Conservation (phyloP, 2,797 vertebrate genomes). For the Gila robusta region DNA sequence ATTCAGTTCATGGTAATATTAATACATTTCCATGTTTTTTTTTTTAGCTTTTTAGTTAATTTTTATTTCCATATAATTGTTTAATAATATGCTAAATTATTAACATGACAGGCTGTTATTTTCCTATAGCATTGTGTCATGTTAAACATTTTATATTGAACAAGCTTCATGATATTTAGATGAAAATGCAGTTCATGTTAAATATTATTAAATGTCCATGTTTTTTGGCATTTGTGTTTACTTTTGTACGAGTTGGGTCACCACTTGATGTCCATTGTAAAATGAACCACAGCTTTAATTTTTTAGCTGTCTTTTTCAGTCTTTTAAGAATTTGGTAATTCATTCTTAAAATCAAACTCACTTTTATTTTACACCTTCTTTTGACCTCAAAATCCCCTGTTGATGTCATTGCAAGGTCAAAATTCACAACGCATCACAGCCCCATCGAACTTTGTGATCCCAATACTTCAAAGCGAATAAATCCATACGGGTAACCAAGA, state of each 20-base stretch:
- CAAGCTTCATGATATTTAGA: neutral
- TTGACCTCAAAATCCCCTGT: conserved; percentile 37
- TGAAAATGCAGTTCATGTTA: neutral
- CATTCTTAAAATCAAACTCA: neutral
- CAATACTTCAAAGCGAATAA: conserved; percentile 43
- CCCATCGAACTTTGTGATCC: conserved; percentile 21
- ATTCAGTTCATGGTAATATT: neutral
- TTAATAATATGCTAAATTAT: neutral
- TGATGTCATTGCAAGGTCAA: conserved; percentile 40
- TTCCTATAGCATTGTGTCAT: neutral
- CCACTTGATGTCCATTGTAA: neutral
- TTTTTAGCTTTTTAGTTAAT: neutral
- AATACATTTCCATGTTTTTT: neutral
- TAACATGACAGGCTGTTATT: neutral
- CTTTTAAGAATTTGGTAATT: neutral
- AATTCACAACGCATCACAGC: conserved; percentile 15
- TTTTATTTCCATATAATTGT: neutral
- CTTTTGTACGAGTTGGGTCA: neutral
- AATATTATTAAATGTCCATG: neutral
- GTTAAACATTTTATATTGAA: neutral
- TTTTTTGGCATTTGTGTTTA: neutral
- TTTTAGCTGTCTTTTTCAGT: neutral
- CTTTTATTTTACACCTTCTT: neutral
- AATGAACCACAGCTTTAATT: neutral
- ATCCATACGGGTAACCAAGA: conserved; percentile 55